These are phyloP conservation scores for Syrista parreyssii DNA, from an alignment of 2,888 invertebrate genomes.

Conservation along the genomic window DNA sequence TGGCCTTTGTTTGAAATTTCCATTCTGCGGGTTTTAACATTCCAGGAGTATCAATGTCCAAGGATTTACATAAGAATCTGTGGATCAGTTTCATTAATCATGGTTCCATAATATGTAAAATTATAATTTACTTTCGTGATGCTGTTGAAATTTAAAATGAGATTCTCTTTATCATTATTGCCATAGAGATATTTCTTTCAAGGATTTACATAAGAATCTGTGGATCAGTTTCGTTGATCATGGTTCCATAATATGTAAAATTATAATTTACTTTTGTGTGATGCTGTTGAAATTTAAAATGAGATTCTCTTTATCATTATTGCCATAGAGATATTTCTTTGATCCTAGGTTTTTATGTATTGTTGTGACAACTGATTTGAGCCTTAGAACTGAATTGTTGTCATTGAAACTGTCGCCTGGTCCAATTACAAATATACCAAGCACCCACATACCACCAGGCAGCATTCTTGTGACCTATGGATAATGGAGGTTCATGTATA, in stretches of 20 bases:
- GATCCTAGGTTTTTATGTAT: slow-evolving; percentile 70
- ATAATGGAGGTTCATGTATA: slow-evolving; percentile 21
- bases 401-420: slow-evolving; percentile 74
- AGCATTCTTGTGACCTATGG: slow-evolving; percentile 84
- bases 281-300: slow-evolving; percentile 70
- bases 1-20: slow-evolving; percentile 78
- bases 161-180: slow-evolving; percentile 72
- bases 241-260: not conserved
- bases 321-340: slow-evolving; percentile 74
- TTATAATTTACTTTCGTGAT: slow-evolving; percentile 66
- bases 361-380: slow-evolving; percentile 71
- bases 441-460: slow-evolving; percentile 88
- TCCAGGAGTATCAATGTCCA: slow-evolving; percentile 69
- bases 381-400: slow-evolving; percentile 70
- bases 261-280: slow-evolving; percentile 66
- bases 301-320: slow-evolving; percentile 73
- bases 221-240: slow-evolving; percentile 23
- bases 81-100: slow-evolving; percentile 24
- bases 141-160: slow-evolving; percentile 72
- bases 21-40: slow-evolving; percentile 78
- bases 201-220: slow-evolving; percentile 74
- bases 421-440: slow-evolving; percentile 83
- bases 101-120: not conserved
- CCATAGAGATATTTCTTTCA: slow-evolving; percentile 74
- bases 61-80: slow-evolving; percentile 74